Conservation (phyloP, 1,140 invertebrate species). For the Venustaconcha ellipsiformis region DNA sequence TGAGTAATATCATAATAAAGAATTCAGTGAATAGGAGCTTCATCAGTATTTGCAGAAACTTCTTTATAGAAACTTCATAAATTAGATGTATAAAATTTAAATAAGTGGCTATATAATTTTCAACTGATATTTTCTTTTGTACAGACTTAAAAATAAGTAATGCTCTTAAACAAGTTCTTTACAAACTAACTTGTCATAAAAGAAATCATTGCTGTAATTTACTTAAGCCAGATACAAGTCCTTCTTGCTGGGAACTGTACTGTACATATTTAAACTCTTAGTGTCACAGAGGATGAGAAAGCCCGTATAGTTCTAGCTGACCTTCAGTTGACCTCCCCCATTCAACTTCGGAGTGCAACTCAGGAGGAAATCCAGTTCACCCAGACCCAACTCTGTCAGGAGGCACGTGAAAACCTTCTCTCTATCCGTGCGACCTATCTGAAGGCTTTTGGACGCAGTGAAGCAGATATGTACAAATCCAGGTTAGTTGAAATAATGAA, state of each 20-base stretch:
- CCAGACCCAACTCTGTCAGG: constrained; percentile 33
- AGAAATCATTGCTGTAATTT: too few relatives aligned
- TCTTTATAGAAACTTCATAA: too few relatives aligned
- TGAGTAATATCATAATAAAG: not conserved
- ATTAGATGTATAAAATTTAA: too few relatives aligned
- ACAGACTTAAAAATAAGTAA: too few relatives aligned
- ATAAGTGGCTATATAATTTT: too few relatives aligned
- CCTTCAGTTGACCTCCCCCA: constrained; percentile 12
- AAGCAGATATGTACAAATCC: constrained; percentile 43
- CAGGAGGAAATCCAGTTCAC: constrained; percentile 48
- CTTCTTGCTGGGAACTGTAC: too few relatives aligned
- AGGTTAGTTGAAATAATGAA: constrained; percentile 36
- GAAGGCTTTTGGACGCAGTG: constrained; percentile 41
- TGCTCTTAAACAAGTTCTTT: too few relatives aligned
- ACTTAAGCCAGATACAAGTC: too few relatives aligned
- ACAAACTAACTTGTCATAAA: too few relatives aligned
- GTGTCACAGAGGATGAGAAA: constrained; percentile 31
- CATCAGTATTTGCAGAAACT: too few relatives aligned
- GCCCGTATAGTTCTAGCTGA: constrained; percentile 13
- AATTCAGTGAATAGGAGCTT: too few relatives aligned
- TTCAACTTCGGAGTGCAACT: constrained; percentile 49
- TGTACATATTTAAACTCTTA: not conserved
- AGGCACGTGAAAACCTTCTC: constrained; percentile 24
- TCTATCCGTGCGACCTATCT: constrained; percentile 56
- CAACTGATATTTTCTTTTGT: too few relatives aligned